A percentile compares a stretch with the other conserved stretches of the same genome.
These are phyloP conservation scores for Danaus chrysippus DNA, from an alignment of 2,888 invertebrate genomes.

Conservation along the genomic window DNA sequence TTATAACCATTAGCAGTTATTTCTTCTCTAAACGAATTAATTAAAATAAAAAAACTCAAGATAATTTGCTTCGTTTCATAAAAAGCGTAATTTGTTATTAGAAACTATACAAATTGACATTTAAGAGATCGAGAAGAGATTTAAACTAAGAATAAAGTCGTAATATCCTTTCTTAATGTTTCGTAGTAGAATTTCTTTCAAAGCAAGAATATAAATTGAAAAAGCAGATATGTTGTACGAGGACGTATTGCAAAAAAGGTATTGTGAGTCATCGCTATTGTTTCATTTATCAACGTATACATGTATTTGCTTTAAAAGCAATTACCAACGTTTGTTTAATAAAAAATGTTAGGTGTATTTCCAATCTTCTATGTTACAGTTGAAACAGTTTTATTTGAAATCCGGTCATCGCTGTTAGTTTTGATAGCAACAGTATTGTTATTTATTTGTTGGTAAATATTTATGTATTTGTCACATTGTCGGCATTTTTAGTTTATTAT, in stretches of 20 bases:
- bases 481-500: too few species aligned
- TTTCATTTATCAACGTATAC: background rate
- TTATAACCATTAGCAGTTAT: too few species aligned
- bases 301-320: constrained; percentile 7
- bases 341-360: constrained; percentile 3
- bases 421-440: background rate
- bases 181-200: background rate
- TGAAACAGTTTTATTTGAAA: background rate
- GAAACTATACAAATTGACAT: too few species aligned
- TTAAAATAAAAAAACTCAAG: too few species aligned
- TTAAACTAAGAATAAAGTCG: too few species aligned
- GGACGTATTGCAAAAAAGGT: background rate
- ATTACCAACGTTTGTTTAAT: background rate
- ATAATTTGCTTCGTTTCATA: too few species aligned
- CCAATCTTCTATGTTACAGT: constrained; percentile 2
- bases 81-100: too few species aligned
- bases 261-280: background rate
- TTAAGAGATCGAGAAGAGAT: too few species aligned
- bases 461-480: too few species aligned
- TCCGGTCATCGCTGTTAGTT: background rate
- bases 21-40: too few species aligned
- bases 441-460: background rate
- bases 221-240: background rate
- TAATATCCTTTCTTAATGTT: too few species aligned
- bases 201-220: background rate